Evolutionary conservation across 2,797 vertebrate species (phyloP).

Genomic region (Catamblyrhynchus diadema): DNA sequence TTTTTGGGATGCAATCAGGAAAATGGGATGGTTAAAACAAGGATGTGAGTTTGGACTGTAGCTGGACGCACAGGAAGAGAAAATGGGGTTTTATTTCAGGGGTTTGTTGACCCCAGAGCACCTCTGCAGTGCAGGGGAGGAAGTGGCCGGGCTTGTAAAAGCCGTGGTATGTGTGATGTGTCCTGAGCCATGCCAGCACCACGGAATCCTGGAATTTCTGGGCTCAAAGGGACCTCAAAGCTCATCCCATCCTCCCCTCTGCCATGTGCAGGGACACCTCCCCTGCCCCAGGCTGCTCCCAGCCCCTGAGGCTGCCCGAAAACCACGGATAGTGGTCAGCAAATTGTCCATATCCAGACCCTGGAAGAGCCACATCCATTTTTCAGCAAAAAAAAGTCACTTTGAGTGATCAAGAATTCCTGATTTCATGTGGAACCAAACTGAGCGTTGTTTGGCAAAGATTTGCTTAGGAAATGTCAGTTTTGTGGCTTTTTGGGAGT

Average conservation of each 20-base stretch:
- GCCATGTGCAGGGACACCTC: background rate
- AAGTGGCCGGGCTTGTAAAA: background rate
- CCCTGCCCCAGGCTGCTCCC: background rate
- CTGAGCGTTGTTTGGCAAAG: fast-evolving
- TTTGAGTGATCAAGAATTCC: background rate
- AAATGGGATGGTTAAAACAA: background rate
- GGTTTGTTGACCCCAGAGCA: background rate
- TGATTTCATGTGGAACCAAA: background rate
- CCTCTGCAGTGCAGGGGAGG: background rate
- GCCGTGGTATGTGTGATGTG: background rate
- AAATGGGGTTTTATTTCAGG: background rate
- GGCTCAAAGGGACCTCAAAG: background rate
- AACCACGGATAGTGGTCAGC: fast-evolving
- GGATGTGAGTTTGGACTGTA: background rate
- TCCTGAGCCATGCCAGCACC: background rate
- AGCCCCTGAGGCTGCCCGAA: fast-evolving
- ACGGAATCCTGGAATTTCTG: fast-evolving
- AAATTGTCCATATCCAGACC: fast-evolving
- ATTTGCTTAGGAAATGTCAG: background rate
- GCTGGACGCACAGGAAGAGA: background rate
- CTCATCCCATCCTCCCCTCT: background rate
- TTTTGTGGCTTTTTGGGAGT: background rate
- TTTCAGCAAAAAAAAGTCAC: background rate
- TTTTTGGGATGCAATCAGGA: background rate
- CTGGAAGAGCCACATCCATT: background rate